phyloP scores from a whole-genome alignment of 1,140 invertebrate species.

The Caerostris extrusa region DNA sequence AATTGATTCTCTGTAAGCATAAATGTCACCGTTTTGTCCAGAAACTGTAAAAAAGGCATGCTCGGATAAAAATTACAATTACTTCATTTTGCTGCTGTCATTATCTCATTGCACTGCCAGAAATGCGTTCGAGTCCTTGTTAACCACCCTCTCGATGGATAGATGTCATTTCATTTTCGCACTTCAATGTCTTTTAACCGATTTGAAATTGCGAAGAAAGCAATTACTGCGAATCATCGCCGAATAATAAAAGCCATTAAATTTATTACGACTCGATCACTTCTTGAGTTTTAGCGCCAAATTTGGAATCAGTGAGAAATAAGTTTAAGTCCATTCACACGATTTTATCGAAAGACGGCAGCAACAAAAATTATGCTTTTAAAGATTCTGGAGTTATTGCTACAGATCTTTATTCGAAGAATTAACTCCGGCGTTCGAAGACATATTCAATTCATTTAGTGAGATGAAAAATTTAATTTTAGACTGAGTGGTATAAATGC shows the following conservation, averaged over 20 bases:
- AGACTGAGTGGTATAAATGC: neutral
- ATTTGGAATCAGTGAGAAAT: too few species aligned
- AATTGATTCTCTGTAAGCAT: neutral
- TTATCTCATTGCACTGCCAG: neutral
- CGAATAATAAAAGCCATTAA: neutral
- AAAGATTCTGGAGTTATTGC: too few species aligned
- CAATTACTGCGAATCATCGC: conserved; percentile 1
- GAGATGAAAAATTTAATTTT: too few species aligned
- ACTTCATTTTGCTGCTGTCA: neutral
- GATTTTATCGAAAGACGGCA: too few species aligned
- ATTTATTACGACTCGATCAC: too few species aligned
- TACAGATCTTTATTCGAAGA: too few species aligned
- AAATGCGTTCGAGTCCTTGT: neutral
- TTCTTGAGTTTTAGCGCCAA: too few species aligned
- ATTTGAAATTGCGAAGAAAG: conserved; percentile 15
- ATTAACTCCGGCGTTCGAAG: too few species aligned
- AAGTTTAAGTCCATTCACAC: too few species aligned
- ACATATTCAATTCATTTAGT: too few species aligned
- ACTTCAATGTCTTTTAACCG: neutral
- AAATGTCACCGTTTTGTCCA: neutral
- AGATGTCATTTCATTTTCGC: neutral
- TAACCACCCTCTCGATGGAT: neutral
- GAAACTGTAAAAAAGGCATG: neutral
- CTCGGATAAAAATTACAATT: conserved; percentile 4
- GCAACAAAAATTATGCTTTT: too few species aligned